phyloP scores from a whole-genome alignment of 1,140 invertebrate species.

The Ips typographus region DNA sequence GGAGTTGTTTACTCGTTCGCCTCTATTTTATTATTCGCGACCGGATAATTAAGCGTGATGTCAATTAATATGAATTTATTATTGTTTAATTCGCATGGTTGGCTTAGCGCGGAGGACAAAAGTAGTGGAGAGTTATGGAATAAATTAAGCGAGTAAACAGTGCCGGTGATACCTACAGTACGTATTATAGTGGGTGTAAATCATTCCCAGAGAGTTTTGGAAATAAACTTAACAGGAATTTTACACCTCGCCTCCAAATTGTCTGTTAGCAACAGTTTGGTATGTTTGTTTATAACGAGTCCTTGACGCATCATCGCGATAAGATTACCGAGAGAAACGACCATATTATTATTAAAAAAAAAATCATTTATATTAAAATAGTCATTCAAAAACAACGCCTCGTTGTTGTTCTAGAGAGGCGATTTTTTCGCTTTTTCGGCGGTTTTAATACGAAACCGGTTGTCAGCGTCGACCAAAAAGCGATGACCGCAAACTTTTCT shows the following conservation, averaged over 20 bases:
- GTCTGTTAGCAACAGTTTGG: constrained; percentile 12
- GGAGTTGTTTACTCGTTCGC: neutral
- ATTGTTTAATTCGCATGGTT: neutral
- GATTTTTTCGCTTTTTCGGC: neutral
- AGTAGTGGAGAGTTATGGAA: neutral
- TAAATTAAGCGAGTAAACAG: no score
- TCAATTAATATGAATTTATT: constrained; percentile 6
- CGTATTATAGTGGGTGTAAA: neutral
- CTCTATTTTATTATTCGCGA: neutral
- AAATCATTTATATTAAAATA: no score
- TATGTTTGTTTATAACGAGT: no score
- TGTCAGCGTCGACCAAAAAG: neutral
- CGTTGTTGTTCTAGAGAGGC: neutral
- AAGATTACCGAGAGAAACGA: no score
- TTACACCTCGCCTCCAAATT: constrained; percentile 6
- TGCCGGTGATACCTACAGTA: neutral
- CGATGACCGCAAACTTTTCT: neutral
- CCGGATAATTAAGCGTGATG: constrained; percentile 3
- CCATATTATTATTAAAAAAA: no score
- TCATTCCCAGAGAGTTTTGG: no score
- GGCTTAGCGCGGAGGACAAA: neutral
- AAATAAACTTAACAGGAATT: neutral
- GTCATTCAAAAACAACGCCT: no score
- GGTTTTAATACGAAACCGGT: neutral
- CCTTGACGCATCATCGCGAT: no score